phyloP scores from a whole-genome alignment of 35 echinoderm and acorn worm species.

The Ptychodera flava region DNA sequence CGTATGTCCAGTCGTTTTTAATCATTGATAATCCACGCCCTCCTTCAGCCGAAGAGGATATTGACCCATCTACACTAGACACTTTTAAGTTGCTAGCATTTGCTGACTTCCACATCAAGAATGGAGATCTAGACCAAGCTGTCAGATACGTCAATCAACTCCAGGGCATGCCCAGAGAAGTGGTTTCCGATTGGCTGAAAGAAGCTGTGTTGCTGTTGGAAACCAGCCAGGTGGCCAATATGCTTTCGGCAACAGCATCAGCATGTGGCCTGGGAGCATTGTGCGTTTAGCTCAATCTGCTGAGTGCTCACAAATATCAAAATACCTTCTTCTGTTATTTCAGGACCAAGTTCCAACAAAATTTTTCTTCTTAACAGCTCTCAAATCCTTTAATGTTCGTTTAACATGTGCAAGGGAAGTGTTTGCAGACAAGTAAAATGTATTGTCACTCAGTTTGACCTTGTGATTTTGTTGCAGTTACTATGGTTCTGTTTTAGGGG shows the following conservation, averaged over 20 bases:
- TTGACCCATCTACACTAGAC: constrained; percentile 45
- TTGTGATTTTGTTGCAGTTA: too few relatives aligned
- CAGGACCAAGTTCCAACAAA: too few relatives aligned
- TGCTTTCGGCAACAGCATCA: constrained; percentile 83
- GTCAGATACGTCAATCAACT: constrained; percentile 86
- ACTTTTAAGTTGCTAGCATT: constrained; percentile 76
- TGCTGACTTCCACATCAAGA: constrained; percentile 64
- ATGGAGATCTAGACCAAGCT: constrained; percentile 90
- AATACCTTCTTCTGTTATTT: too few relatives aligned
- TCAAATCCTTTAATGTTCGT: too few relatives aligned
- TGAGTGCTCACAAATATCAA: too few relatives aligned
- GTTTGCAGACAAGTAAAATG: too few relatives aligned
- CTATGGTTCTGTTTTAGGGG: too few relatives aligned
- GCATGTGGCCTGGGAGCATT: constrained; percentile 76
- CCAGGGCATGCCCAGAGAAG: constrained; percentile 74
- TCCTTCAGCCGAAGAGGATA: constrained; percentile 43
- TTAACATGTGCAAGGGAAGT: too few relatives aligned
- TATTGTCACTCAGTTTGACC: too few relatives aligned
- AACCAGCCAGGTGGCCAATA: constrained; percentile 70
- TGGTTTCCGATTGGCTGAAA: constrained; percentile 87
- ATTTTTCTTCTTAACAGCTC: too few relatives aligned
- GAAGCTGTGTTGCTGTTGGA: constrained; percentile 91
- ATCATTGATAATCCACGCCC: constrained; percentile 47
- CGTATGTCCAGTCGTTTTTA: constrained; percentile 84
- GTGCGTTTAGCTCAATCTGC: constrained; percentile 61